These are phyloP conservation scores for Burhinus bistriatus DNA, from an alignment of 2,113 vertebrate species.

Conservation along the genomic window DNA sequence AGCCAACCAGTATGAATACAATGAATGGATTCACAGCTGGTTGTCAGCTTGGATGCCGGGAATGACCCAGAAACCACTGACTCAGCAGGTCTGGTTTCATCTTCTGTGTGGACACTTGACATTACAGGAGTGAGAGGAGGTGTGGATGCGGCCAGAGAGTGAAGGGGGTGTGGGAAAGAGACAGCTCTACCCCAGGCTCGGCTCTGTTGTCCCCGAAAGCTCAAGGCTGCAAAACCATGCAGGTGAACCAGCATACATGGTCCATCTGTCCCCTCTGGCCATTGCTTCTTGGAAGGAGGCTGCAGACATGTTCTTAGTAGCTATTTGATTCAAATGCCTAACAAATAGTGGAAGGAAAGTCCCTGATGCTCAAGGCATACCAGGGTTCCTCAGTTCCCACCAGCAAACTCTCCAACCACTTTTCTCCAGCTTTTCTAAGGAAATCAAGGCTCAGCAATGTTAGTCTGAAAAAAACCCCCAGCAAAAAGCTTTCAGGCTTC, in stretches of 20 bases:
- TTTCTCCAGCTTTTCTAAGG: neutral
- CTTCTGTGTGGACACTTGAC: neutral
- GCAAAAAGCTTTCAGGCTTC: neutral
- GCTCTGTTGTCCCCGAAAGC: neutral
- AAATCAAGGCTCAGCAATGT: neutral
- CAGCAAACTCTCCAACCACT: neutral
- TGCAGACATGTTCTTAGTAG: neutral
- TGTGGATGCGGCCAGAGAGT: neutral
- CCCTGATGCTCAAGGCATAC: neutral
- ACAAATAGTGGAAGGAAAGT: neutral
- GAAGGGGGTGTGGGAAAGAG: rapidly evolving
- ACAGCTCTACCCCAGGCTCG: neutral
- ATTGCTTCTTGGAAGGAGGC: neutral
- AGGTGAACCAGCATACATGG: neutral
- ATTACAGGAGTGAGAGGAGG: neutral
- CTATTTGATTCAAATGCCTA: neutral
- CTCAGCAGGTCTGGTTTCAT: neutral
- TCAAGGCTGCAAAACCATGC: neutral
- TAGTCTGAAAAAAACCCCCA: neutral
- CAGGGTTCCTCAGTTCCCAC: neutral
- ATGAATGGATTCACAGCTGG: neutral
- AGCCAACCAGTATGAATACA: neutral
- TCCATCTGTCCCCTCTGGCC: neutral
- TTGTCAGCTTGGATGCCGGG: rapidly evolving
- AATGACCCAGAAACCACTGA: neutral